Evolutionary conservation across 1,140 invertebrate species (phyloP).

Genomic region (Sesamia nonagrioides): DNA sequence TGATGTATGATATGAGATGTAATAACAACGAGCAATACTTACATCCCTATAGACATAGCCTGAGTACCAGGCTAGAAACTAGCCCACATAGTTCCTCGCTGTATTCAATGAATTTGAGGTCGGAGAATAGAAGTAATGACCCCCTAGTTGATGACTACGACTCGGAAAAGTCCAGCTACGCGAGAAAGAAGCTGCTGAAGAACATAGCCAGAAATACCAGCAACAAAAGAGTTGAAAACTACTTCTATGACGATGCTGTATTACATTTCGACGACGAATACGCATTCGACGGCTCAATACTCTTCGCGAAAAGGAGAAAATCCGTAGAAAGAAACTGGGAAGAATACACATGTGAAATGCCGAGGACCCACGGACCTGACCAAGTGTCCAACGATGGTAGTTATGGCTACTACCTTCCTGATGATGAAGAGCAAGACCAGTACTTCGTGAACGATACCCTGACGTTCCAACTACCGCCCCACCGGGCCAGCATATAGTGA

Average conservation of each 20-base stretch:
- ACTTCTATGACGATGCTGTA: slow-evolving; percentile 86
- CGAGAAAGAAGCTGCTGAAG: slow-evolving; percentile 82
- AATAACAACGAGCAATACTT: slow-evolving; percentile 69
- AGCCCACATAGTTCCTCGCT: slow-evolving; percentile 81
- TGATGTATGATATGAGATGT: slow-evolving; percentile 68
- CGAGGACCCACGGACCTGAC: slow-evolving; percentile 65
- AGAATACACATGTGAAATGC: slow-evolving; percentile 68
- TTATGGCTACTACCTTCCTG: slow-evolving; percentile 83
- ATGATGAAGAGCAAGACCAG: slow-evolving; percentile 79
- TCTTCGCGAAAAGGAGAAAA: slow-evolving; percentile 86
- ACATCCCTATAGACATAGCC: slow-evolving; percentile 65
- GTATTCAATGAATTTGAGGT: slow-evolving; percentile 79
- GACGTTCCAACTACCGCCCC: slow-evolving; percentile 80
- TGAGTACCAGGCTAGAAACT: slow-evolving; percentile 61
- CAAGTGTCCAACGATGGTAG: slow-evolving; percentile 84
- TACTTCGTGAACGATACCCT: slow-evolving; percentile 84
- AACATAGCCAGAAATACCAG: slow-evolving; percentile 84
- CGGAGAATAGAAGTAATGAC: slow-evolving; percentile 83
- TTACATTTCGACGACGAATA: slow-evolving; percentile 85
- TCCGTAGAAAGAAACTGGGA: slow-evolving; percentile 77
- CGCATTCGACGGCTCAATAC: slow-evolving; percentile 83
- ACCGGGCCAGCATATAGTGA: slow-evolving; percentile 83
- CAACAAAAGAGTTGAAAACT: slow-evolving; percentile 74
- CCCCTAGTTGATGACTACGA: slow-evolving; percentile 85
- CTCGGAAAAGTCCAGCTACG: slow-evolving; percentile 84